Evolutionary conservation across 2,113 vertebrate species (phyloP), one percentile per base, ranked within the genome.

Genomic region (Dendrocopos noguchii): DNA sequence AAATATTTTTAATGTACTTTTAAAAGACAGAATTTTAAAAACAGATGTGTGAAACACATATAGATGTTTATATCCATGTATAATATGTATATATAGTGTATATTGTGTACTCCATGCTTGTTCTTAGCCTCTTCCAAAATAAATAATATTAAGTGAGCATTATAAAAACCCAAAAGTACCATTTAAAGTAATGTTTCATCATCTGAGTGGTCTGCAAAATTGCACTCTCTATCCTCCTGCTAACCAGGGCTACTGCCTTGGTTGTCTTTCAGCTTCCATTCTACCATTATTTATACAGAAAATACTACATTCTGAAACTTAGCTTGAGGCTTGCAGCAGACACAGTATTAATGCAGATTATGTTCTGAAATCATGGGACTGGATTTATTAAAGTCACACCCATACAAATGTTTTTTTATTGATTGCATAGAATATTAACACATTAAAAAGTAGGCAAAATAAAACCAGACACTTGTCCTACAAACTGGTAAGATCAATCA

Each of bases 1-100:
- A 74, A 47, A 50, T 39, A 18, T 55, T 55, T 53, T 55, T 1
- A 2, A 42, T 61, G 20, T 22, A 50, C 11, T 50, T 47, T 9
- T 47, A 47, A 47, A 34, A 2, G 28, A 34, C 29, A 22, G 12
- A 34, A 74, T 65, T 42, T 12, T 28, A 59, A 75, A 70, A 71
- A 34, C 18, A 29, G 3, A 2, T 56, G 33, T 0, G 0, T 0
- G 0, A 68, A 60, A 46, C 28, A 67, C 24, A 39, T 46, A 5
- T n/a, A 42, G 61, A 52, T 33, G 7, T n/a, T 14, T 66, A 18
- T 8, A 9, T 52, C 6, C 10, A 24, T 47, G 11, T 15, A 15
- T 64, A 5, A 39, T 9, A 27, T 64, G 36, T 39, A 28, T 28
- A 18, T n/a, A 28, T 16, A n/a, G 7, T 33, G n/a, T 22, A 31